These are phyloP conservation scores for Clepsis dumicolana DNA, from an alignment of 2,888 invertebrate genomes.

Conservation along the genomic window DNA sequence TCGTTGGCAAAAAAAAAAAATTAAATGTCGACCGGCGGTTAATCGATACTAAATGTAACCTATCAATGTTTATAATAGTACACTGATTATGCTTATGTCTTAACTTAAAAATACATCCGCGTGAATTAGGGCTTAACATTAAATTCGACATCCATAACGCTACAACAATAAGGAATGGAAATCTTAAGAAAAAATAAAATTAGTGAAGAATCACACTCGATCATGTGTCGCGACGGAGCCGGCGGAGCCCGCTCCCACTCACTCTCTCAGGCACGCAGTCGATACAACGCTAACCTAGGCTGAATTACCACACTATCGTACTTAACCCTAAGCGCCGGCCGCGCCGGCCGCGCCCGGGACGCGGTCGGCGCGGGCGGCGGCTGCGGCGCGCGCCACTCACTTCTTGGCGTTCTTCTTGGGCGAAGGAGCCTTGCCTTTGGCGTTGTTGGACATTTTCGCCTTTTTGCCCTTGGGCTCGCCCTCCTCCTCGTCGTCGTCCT, in stretches of 20 bases:
- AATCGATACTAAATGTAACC: conserved; percentile 61
- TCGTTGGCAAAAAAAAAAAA: conserved; percentile 73
- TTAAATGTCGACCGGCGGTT: conserved; percentile 67
- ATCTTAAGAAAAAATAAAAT: conserved; percentile 71
- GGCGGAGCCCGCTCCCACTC: conserved; percentile 28
- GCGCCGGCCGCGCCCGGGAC: conserved; percentile 44
- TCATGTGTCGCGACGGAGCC: conserved; percentile 50
- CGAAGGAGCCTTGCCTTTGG: conserved; percentile 89
- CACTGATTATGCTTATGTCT: conserved; percentile 81
- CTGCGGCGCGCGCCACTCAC: conserved; percentile 62
- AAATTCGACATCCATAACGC: conserved; percentile 79
- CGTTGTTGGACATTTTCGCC: conserved; percentile 90
- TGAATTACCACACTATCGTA: conserved; percentile 76
- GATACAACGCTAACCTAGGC: conserved; percentile 79
- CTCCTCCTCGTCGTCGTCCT: conserved; percentile 91
- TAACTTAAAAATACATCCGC: conserved; percentile 82
- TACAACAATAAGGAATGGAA: conserved; percentile 85
- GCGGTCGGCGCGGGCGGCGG: conserved; percentile 44
- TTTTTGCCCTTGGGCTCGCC: conserved; percentile 93
- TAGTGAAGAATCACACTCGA: conserved; percentile 72
- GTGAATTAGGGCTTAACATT: conserved; percentile 71
- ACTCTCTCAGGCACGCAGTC: conserved; percentile 52
- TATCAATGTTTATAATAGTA: conserved; percentile 73
- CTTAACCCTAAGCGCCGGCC: conserved; percentile 53
- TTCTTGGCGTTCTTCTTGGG: conserved; percentile 90